Conservation (phyloP, 2,888 invertebrate genomes). For the Aphodius sticticus region DNA sequence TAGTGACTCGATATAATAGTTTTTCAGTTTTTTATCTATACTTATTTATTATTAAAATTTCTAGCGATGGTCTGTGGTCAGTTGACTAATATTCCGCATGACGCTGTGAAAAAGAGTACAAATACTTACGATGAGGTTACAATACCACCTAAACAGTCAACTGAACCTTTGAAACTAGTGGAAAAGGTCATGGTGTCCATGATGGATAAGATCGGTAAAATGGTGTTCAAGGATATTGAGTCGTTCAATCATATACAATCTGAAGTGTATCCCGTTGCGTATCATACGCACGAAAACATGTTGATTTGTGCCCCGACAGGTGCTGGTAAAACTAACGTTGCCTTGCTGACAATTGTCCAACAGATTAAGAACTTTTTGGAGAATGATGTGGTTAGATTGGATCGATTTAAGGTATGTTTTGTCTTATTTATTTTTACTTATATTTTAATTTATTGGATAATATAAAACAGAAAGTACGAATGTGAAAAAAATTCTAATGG, state of each 20-base stretch:
- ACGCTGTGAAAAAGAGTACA: constrained; percentile 75
- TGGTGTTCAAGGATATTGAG: constrained; percentile 88
- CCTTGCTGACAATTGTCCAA: constrained; percentile 90
- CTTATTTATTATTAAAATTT: background rate
- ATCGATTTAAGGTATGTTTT: constrained; percentile 84
- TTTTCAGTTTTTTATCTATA: too few relatives aligned
- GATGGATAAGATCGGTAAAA: constrained; percentile 79
- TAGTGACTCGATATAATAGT: too few relatives aligned
- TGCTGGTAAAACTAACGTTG: constrained; percentile 99
- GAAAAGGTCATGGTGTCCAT: constrained; percentile 48
- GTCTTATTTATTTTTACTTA: background rate
- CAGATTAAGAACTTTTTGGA: constrained; percentile 87
- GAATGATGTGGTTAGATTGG: constrained; percentile 82
- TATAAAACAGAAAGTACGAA: too few relatives aligned
- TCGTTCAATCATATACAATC: constrained; percentile 94
- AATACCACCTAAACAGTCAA: constrained; percentile 74
- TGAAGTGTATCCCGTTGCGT: constrained; percentile 94
- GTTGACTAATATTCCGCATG: constrained; percentile 72
- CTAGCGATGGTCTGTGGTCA: constrained; percentile 48
- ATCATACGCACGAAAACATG: constrained; percentile 95
- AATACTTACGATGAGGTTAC: constrained; percentile 86
- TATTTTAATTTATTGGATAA: too few relatives aligned
- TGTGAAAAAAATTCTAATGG: background rate
- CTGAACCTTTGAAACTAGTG: constrained; percentile 44
- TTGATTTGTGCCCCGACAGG: constrained; percentile 99